These are phyloP conservation scores for Ptiloglossa arizonensis DNA, from an alignment of 1,140 invertebrate species.

Conservation along the genomic window DNA sequence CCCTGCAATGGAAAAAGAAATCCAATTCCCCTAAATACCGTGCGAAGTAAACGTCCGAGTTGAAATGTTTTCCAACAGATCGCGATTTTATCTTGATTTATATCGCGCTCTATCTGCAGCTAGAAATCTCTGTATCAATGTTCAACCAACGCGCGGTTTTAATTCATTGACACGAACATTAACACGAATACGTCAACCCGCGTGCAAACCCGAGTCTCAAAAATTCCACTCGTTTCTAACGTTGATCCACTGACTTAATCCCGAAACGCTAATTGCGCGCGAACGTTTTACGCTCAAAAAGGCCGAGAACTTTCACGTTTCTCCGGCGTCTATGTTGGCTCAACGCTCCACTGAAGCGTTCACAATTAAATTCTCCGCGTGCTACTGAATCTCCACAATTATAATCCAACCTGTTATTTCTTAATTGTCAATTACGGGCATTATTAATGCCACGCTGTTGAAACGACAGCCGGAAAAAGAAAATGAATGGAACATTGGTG, in stretches of 20 bases:
- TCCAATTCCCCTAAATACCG: no score
- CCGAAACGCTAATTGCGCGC: background rate
- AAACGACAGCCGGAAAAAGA: background rate
- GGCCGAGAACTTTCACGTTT: constrained; percentile 6
- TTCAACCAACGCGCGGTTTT: no score
- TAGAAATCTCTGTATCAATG: no score
- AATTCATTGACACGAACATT: background rate
- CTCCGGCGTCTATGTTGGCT: background rate
- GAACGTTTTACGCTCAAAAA: background rate
- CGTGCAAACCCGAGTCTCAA: background rate
- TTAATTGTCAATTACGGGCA: constrained; percentile 9
- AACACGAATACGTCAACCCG: background rate
- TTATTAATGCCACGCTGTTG: no score
- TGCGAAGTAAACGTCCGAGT: no score
- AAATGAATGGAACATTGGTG: background rate
- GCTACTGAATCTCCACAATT: background rate
- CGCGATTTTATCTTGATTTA: no score
- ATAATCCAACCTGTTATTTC: background rate
- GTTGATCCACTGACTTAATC: constrained; percentile 13
- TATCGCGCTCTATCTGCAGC: no score
- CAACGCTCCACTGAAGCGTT: constrained; percentile 1
- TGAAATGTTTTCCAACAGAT: no score
- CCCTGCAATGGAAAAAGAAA: no score
- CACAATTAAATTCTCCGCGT: background rate
- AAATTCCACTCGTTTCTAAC: background rate